Conservation (phyloP, 2,888 invertebrate species). For the Myathropa florea region DNA sequence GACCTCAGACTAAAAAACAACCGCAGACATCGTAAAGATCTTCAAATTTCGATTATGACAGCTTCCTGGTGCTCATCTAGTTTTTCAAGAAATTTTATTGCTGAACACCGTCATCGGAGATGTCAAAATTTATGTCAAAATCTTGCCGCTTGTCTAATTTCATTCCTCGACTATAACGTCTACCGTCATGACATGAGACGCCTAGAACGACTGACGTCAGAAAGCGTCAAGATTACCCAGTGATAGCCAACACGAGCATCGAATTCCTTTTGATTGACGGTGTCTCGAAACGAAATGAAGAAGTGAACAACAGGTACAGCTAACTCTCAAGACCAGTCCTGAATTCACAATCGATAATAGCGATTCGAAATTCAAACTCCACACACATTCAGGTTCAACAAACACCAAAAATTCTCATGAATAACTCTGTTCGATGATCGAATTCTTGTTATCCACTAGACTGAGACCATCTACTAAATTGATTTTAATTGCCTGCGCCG, state of each 20-base stretch:
- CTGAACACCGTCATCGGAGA: not conserved
- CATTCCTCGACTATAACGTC: too few species aligned
- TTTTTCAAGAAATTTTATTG: not conserved
- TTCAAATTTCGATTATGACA: not conserved
- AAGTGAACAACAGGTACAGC: not conserved
- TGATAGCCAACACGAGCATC: too few species aligned
- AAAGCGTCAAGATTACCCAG: too few species aligned
- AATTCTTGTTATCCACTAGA: constrained; percentile 24
- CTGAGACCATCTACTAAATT: constrained; percentile 27
- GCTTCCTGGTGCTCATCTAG: not conserved
- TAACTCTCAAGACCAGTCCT: not conserved
- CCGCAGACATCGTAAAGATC: not conserved
- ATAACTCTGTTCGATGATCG: constrained; percentile 28
- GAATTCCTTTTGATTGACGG: too few species aligned
- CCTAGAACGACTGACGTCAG: too few species aligned
- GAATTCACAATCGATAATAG: not conserved
- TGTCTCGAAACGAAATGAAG: not conserved
- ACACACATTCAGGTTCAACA: constrained; percentile 39
- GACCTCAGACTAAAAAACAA: not conserved
- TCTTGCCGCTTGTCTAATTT: too few species aligned
- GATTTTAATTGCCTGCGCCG: constrained; percentile 45
- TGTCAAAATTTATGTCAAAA: not conserved
- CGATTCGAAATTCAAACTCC: not conserved
- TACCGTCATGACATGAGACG: too few species aligned
- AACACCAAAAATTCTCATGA: constrained; percentile 22